These are phyloP conservation scores for Oasisia sp. DNA, from an alignment of 2,888 invertebrate genomes.

Conservation along the genomic window DNA sequence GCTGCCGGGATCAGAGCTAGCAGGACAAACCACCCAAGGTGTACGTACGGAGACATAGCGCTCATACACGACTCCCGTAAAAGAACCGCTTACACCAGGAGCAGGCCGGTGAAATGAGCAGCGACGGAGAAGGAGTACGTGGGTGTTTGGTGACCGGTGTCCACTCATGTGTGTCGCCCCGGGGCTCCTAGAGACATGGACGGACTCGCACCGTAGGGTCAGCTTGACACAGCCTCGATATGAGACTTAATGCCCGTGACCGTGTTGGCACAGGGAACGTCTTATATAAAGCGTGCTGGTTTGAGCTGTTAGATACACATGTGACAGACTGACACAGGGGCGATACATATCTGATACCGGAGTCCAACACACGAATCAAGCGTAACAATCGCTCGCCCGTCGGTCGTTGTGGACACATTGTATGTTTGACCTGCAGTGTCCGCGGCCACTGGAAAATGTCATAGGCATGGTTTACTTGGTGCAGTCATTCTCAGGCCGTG, in stretches of 20 bases:
- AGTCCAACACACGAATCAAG: neutral
- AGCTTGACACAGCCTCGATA: neutral
- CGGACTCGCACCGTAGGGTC: neutral
- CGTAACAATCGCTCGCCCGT: neutral
- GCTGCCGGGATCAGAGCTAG: neutral
- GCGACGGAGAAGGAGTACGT: neutral
- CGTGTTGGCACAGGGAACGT: neutral
- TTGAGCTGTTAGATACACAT: neutral
- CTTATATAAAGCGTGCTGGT: neutral
- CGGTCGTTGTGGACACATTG: neutral
- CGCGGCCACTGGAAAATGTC: neutral
- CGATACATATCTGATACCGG: neutral
- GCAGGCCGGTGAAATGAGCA: neutral
- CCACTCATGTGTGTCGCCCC: too few relatives aligned
- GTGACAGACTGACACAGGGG: neutral
- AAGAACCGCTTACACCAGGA: neutral
- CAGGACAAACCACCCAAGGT: neutral
- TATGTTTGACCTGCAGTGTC: neutral
- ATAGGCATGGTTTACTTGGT: neutral
- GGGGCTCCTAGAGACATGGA: neutral
- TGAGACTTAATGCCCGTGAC: neutral
- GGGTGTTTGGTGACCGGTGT: neutral
- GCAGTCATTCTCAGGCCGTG: too few relatives aligned
- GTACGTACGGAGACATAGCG: neutral
- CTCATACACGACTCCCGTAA: neutral